Evolutionary conservation across 2,888 invertebrate genomes (phyloP).

Genomic region (Polia nebulosa): DNA sequence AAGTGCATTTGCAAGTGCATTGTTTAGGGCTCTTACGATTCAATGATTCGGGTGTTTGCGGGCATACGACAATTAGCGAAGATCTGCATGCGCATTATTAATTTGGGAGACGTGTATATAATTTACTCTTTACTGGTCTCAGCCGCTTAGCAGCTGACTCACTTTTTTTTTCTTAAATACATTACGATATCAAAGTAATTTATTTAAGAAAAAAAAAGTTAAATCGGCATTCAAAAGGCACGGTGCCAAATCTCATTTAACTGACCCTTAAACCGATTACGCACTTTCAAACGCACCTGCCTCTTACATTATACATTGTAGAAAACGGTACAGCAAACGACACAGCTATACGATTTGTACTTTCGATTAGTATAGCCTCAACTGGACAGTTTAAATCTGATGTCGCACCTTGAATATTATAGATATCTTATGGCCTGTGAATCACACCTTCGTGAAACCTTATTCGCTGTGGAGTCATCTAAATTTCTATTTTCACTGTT

Average conservation of each 20-base stretch:
- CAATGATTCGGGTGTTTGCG: too few species aligned
- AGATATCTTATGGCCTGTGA: neutral
- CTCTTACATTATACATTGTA: constrained; percentile 57
- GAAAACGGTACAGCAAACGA: constrained; percentile 37
- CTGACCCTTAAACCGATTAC: constrained; percentile 17
- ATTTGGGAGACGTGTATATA: too few species aligned
- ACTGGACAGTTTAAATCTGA: constrained; percentile 2
- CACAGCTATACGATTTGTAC: constrained; percentile 11
- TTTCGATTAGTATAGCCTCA: constrained; percentile 29
- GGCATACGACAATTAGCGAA: too few species aligned
- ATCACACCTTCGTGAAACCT: constrained; percentile 11
- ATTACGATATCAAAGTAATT: neutral
- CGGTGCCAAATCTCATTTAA: constrained; percentile 40
- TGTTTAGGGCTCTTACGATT: too few species aligned
- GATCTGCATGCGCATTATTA: too few species aligned
- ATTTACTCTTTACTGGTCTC: neutral
- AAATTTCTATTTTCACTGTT: constrained; percentile 10
- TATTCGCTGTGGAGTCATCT: constrained; percentile 10
- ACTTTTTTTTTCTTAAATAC: too few species aligned
- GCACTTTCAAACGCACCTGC: constrained; percentile 56
- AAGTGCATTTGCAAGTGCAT: too few species aligned
- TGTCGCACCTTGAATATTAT: constrained; percentile 17
- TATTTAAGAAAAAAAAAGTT: neutral
- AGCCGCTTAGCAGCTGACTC: constrained; percentile 1
- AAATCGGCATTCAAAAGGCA: constrained; percentile 32